Conservation (phyloP, 2,888 invertebrate species). For the Heliconius erato region DNA sequence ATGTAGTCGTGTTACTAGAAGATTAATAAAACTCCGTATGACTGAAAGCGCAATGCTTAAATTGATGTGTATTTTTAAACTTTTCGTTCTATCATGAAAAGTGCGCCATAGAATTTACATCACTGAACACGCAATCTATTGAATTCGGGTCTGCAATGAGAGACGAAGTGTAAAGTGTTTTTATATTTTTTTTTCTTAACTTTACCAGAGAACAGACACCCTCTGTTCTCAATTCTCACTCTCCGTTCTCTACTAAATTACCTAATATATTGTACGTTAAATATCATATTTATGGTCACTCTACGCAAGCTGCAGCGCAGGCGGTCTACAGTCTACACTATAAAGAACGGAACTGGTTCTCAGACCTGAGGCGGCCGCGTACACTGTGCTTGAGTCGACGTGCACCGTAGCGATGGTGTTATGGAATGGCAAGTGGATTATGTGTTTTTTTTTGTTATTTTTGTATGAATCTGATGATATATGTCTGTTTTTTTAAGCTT, state of each 20-base stretch:
- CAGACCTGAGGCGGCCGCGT: constrained; percentile 67
- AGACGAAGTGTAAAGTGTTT: no score
- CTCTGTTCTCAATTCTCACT: no score
- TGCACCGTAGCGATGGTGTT: constrained; percentile 54
- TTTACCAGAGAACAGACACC: no score
- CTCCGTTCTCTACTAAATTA: neutral
- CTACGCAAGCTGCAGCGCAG: constrained; percentile 82
- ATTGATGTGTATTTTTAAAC: no score
- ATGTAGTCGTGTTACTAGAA: neutral
- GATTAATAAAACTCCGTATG: neutral
- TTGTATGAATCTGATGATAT: neutral
- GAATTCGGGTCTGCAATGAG: no score
- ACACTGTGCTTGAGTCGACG: constrained; percentile 65
- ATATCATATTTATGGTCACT: constrained; percentile 56
- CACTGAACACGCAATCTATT: no score
- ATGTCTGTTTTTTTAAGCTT: neutral
- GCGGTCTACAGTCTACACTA: constrained; percentile 80
- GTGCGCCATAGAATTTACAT: no score
- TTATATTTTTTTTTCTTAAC: no score
- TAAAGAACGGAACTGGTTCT: constrained; percentile 83
- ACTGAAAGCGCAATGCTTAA: neutral
- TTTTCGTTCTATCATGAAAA: no score
- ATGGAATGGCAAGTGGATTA: constrained; percentile 55
- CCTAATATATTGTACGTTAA: neutral
- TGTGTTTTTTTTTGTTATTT: neutral